A percentile compares a stretch with the other conserved stretches of the same genome.
Evolutionary conservation across 2,888 invertebrate genomes (phyloP).

Genomic region (Drosophila gaucha): DNA sequence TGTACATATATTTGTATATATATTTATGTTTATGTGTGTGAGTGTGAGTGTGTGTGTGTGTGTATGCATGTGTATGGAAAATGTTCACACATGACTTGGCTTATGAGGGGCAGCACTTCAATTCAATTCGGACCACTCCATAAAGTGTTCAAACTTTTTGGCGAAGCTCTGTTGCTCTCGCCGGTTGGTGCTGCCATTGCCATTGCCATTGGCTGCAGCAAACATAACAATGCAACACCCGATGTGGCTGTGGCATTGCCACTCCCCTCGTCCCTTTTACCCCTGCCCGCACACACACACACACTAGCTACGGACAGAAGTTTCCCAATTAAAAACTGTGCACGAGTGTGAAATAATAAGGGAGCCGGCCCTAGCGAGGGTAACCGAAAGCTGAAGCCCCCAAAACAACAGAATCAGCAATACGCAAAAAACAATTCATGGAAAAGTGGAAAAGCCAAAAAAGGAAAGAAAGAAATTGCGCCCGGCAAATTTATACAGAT

Average conservation of each 20-base stretch:
- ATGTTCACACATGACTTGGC: conserved; percentile 36
- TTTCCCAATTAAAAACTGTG: conserved; percentile 76
- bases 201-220: conserved; percentile 26
- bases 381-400: conserved; percentile 2
- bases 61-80: conserved; percentile 23
- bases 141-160: conserved; percentile 27
- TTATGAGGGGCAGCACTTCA: conserved; percentile 27
- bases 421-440: conserved; percentile 23
- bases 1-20: conserved; percentile 12
- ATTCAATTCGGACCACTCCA: conserved; percentile 11
- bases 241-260: conserved; percentile 1
- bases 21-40: background rate
- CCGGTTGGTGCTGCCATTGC: conserved; percentile 8
- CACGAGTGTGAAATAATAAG: conserved; percentile 62
- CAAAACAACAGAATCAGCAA: conserved; percentile 26
- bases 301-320: conserved; percentile 42
- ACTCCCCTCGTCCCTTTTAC: background rate
- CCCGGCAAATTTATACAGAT: conserved; percentile 10
- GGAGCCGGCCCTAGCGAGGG: conserved; percentile 21
- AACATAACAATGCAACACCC: conserved; percentile 50
- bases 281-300: background rate
- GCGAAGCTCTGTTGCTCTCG: conserved; percentile 11
- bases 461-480: background rate
- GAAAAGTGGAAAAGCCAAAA: background rate
- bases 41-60: background rate